Evolutionary conservation across 2,113 vertebrate genomes (phyloP).

Genomic region (Lepisosteus osseus): DNA sequence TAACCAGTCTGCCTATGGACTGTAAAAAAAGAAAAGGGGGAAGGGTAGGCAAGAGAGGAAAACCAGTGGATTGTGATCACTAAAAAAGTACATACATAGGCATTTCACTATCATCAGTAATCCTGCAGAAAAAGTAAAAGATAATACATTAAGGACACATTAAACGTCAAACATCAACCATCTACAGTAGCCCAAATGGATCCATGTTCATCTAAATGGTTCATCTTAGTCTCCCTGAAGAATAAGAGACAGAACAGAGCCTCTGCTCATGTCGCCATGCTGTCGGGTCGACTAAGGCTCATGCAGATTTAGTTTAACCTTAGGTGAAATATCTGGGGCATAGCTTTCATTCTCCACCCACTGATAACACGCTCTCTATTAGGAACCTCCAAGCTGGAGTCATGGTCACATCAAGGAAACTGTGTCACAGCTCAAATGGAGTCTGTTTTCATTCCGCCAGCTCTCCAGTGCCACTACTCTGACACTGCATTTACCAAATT

Average conservation of each 20-base stretch:
- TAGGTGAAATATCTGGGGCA: background rate
- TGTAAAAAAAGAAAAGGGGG: no score
- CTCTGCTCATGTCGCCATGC: background rate
- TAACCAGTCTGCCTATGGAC: no score
- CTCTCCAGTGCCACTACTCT: background rate
- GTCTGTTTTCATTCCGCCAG: background rate
- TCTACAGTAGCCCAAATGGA: no score
- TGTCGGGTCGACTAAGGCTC: background rate
- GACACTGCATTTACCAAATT: background rate
- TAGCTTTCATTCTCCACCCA: background rate
- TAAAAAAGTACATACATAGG: no score
- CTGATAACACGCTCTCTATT: constrained; percentile 2
- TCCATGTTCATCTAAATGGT: no score
- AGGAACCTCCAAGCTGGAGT: background rate
- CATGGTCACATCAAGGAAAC: background rate
- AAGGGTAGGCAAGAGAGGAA: no score
- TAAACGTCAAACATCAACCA: no score
- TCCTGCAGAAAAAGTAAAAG: no score
- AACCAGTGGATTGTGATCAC: no score
- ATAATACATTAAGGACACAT: no score
- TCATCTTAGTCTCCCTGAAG: background rate
- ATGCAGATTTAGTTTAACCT: constrained; percentile 1
- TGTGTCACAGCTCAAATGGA: background rate
- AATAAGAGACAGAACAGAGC: background rate
- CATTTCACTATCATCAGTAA: no score